Evolutionary conservation across 2,888 invertebrate genomes (phyloP).

Genomic region (Dasysyrphus tricinctus): DNA sequence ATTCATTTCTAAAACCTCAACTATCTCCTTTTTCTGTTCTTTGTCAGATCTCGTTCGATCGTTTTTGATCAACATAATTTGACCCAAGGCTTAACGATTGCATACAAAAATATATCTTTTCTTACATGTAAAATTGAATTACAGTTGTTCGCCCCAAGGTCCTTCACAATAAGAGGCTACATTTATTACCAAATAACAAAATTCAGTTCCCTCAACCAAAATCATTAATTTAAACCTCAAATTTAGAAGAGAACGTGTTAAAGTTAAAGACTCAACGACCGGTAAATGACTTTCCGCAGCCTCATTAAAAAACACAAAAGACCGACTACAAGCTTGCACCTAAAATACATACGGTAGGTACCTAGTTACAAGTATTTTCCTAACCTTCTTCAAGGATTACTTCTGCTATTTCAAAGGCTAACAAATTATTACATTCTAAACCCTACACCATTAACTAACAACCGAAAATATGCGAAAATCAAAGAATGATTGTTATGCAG

Average conservation of each 20-base stretch:
- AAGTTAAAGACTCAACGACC: not conserved
- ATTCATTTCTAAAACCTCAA: no score
- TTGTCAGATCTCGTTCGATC: no score
- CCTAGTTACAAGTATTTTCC: not conserved
- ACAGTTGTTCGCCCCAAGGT: no score
- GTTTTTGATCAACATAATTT: no score
- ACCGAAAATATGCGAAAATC: slow-evolving; percentile 38
- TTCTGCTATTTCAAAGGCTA: slow-evolving; percentile 14
- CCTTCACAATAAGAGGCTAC: no score
- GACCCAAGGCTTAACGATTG: no score
- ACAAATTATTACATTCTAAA: slow-evolving; percentile 28
- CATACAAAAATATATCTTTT: no score
- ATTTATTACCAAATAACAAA: not conserved
- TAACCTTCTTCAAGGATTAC: slow-evolving; percentile 9
- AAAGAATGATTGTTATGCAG: slow-evolving; percentile 43
- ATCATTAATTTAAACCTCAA: not conserved
- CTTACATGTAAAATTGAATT: no score
- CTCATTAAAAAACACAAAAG: slow-evolving; percentile 11
- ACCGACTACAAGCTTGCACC: not conserved
- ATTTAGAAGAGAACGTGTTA: not conserved
- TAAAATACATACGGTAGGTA: not conserved
- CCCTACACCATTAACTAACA: not conserved
- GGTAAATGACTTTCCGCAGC: not conserved
- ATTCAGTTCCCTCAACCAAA: not conserved
- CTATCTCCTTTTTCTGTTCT: no score